Base-by-base conservation (phyloP, 2,113 vertebrate genomes). In the Regulus satrapa region DNA sequence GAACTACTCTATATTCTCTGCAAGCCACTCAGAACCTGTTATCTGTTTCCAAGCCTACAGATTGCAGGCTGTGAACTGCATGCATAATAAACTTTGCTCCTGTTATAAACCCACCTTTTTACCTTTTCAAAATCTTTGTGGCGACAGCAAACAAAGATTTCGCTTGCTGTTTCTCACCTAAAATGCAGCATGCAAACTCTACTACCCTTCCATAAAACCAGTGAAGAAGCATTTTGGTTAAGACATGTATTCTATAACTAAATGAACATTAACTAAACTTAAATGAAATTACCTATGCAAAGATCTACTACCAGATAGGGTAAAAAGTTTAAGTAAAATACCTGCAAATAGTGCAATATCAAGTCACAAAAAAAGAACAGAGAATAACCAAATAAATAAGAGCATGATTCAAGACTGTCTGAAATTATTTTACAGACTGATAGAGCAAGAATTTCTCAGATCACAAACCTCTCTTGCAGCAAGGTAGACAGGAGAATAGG, bases 1-100 rank as follows among this genome's bases (percentile, higher is more conserved):
- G 52, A 89, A 55, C 54, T 69, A 64, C 32, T 94, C 81, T 66
- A 45, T 62, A 88, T 89, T 92, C 77, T 69, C 93, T 73, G 48
- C 80, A 94, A 88, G 72, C 56, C 89, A 59, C 54, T 95, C 54
- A 18, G 54, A 91, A 92, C 46, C 77, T 79, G 76, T 73, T 94
- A 95, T 52, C 91, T 79, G 55, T 75, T 85, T 95, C 89, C 89
- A 91, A 89, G 79, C 68, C 88, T 72, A 89, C 38, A 2, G 66
- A 95, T 3, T 46, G 62, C 66, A 85, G 66, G 46, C 77, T 95
- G 69, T 76, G 87, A 94, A 72, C 62, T 0, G 54, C 93, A 92
- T 85, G 61, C 43, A 56, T 81, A 95, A 94, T 45, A 74, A 58
- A 73, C 66, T n/a, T 76, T 26, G 18, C 38, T 74, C 31, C 72